Base-by-base conservation (phyloP, 2,797 vertebrate species). In the Euthynnus affinis region DNA sequence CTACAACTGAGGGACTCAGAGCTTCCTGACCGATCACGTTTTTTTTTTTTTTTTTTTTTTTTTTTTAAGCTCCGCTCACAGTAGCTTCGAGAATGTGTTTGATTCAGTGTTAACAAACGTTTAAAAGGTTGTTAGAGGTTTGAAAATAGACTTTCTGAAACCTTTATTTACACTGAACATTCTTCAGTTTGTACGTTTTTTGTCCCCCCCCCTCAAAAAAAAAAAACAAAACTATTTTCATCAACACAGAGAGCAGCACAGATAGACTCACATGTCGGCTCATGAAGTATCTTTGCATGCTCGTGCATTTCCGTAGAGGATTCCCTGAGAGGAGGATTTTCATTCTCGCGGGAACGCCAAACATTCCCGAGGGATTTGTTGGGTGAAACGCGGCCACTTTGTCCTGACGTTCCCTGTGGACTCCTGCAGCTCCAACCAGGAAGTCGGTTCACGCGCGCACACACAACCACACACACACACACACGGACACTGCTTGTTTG, bases 331-430 rank as follows among this genome's bases (percentile, higher is more conserved):
- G 64, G 81, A 56, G 74, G 74, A 27, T 65, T 69, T 44, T 80
- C 49, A 62, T 71, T 86, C 88, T 80, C 76, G 71, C 37, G 80
- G 91, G 90, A 86, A 75, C 78, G 48, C 72, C 22, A 13, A 80
- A 70, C 71, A 59, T 82, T 88, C 87, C 84, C 63, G 18, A 5
- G 77, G 84, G 84, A 84, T 79, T 83, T 78, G 76, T 52, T 49
- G 83, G 81, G 74, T 83, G 83, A 89, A 85, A 81, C 20, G 71
- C 46, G 13, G 61, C 81, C 27, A 42, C 72, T 59, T 40, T 52
- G 29, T 84, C 81, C 86, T 62, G 76, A 62, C 22, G 49, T 88
- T 88, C 89, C 84, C 89, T 79, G 63, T 51, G 73, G 88, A 88
- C 60, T 74, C 63, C 60, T 44, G 66, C 71, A 42, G 23, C 44